These are phyloP conservation scores for Napeogenes inachia DNA, from an alignment of 2,888 invertebrate species.

Conservation along the genomic window DNA sequence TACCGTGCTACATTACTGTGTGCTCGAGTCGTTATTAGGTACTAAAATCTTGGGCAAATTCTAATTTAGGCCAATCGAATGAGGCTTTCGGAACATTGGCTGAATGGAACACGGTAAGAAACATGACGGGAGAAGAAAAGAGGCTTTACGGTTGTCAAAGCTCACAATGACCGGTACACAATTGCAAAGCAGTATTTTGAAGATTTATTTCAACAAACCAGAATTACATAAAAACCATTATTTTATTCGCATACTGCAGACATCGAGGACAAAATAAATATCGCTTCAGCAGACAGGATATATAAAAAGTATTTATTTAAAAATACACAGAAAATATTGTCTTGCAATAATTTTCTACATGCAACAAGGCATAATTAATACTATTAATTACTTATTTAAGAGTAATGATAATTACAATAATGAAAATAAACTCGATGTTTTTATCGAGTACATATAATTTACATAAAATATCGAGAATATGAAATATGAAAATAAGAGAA, in stretches of 20 bases:
- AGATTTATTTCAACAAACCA: neutral
- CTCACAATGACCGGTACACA: slow-evolving; percentile 19
- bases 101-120: slow-evolving; percentile 8
- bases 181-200: slow-evolving; percentile 11
- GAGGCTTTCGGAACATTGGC: too few species aligned
- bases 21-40: neutral
- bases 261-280: slow-evolving; percentile 2
- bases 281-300: slow-evolving; percentile 1
- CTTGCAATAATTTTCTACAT: neutral
- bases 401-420: too few species aligned
- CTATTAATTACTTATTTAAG: too few species aligned
- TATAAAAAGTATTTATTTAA: neutral
- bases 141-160: slow-evolving; percentile 17
- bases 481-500: too few species aligned
- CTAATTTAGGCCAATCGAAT: too few species aligned
- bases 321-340: neutral
- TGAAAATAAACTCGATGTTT: too few species aligned
- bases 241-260: slow-evolving; percentile 1
- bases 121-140: slow-evolving; percentile 8
- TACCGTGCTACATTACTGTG: slow-evolving; percentile 10
- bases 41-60: neutral
- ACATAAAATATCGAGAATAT: too few species aligned
- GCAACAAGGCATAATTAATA: too few species aligned
- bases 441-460: too few species aligned
- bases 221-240: neutral